Evolutionary conservation across 2,888 invertebrate species (phyloP), one percentile per base, ranked within the genome.

Genomic region (Unio delphinus): DNA sequence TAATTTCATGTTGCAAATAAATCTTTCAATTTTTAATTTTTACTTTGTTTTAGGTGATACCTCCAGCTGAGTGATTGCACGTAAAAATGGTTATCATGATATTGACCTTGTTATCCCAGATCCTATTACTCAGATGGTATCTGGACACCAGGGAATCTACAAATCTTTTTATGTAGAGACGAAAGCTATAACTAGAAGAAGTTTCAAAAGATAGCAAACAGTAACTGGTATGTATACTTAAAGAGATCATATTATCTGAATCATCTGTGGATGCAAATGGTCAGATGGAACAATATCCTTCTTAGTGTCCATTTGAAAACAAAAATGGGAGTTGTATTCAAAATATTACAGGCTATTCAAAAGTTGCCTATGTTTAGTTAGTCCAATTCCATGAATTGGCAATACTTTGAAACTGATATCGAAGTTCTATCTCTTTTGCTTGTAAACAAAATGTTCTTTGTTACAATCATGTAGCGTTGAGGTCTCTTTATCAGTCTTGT

Each of bases 91-190:
- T 0, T 98, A 98, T 88, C 93, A 95, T 86, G 91, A 96, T 70
- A 82, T 90, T 26, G 92, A 96, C 88, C 92, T 97, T 17, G 94
- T 93, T 0, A 98, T 99, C 82, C 97, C 97, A 0, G 95, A 97
- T 3, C 99, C 99, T 0, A 99, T 99, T 80, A 95, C 95, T 85
- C 98, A 99, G 90, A 94, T 94, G 63, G 98, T 99, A 0, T 95
- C 95, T 64, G 99, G 99, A 26, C 96, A 96, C 87, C 96, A 96
- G 91, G 99, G 99, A 61, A 92, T 97, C 71, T 99, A 96, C 90
- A 96, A 97, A 88, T 98, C 98, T 91, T 95, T 96, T 76, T 99
- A 99, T 90, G 96, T 98, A 73, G 97, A 98, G 90, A 96, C 97
- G 89, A 97, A 96, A 88, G 91, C 95, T 0, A 95, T 98, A 93